Evolutionary conservation across 2,888 invertebrate species (phyloP), one percentile per base, ranked within the genome.

Genomic region (Tetanocera ferruginea): DNA sequence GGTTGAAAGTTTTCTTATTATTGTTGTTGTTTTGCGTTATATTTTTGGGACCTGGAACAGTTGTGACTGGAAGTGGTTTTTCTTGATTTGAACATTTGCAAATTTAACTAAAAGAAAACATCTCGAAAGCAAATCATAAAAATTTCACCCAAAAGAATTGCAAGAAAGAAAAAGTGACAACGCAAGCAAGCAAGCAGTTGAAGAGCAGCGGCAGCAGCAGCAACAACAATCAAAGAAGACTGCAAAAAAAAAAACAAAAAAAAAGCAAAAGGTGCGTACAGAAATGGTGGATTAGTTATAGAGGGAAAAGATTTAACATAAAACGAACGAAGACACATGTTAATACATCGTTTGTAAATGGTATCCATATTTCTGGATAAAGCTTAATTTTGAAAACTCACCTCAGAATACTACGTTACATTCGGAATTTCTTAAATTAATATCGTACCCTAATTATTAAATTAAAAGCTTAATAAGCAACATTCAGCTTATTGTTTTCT

Each of bases 31-130:
- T 64, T 34, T 34, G 28, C 23, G 25, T 3, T 69, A 43, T 43
- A 49, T 31, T 17, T 69, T 69, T 14, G 51, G 43, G 9, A 17
- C 6, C 31, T 75, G 51, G 52, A 75, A 37, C 62, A 60, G 49
- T 60, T 60, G 67, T 34, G 60, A 60, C 64, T 60, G 70, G 70
- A 76, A 76, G 76, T 76, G 70, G 76, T 76, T 76, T 76, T 76
- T 76, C 76, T 76, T 67, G 76, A 60, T 60, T 62, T 60, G 57
- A 49, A 60, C 1, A 17, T 64, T 64, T 14, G 5, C 34, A 31
- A 64, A 34, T 11, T 31, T 28, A 31, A 31, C 4, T 11, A 64
- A 28, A 64, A 64, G 17, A 28, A 31, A 8, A 64, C 64, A 64
- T 31, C 28, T 37, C 60, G 19, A 43, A 76, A 14, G 49, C 43